Evolutionary conservation across 2,888 invertebrate species (phyloP), one percentile per base, ranked within the genome.

Genomic region (Eupeodes luniger): DNA sequence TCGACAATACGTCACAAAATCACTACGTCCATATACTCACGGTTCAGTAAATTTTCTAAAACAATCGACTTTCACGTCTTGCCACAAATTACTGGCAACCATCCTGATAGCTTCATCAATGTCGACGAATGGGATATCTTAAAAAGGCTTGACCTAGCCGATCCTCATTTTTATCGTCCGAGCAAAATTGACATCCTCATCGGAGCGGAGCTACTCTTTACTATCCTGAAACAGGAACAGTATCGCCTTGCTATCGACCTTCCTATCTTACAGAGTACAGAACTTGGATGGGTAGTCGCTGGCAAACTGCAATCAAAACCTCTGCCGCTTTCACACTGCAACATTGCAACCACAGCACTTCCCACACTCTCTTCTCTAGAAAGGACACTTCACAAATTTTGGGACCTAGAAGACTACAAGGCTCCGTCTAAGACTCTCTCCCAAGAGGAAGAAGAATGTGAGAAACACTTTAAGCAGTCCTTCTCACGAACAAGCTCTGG

Each of bases 221-320:
- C 61, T 34, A 16, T 61, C 11, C 19, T 61, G 19, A 36, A 34
- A 34, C 34, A 11, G 11, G 61, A 40, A 36, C 61, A 61, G 36
- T 36, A 36, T 61, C 61, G 12, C 34, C 16, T 61, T 12, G 61
- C 36, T 11, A 12, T 19, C 12, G 40, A 34, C 6, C 61, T 61
- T 61, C 61, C 61, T 12, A 40, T 61, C 12, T 40, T 34, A 16
- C 61, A 61, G 61, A 61, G 19, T 16, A 27, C 36, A 5, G 36
- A 61, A 34, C 61, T 61, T 12, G 61, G 61, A 34, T 61, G 61
- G 61, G n/a, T 61, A 36, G 61, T 61, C 61, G 61, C 61, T 40
- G 61, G 61, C 34, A 34, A 34, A 34, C 12, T 40, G 36, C 61
- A 61, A 12, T 19, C 16, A 61, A 34, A 61, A 14, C 61, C 61